Evolutionary conservation across 2,888 invertebrate species (phyloP).

Genomic region (Apodemia hepburni): DNA sequence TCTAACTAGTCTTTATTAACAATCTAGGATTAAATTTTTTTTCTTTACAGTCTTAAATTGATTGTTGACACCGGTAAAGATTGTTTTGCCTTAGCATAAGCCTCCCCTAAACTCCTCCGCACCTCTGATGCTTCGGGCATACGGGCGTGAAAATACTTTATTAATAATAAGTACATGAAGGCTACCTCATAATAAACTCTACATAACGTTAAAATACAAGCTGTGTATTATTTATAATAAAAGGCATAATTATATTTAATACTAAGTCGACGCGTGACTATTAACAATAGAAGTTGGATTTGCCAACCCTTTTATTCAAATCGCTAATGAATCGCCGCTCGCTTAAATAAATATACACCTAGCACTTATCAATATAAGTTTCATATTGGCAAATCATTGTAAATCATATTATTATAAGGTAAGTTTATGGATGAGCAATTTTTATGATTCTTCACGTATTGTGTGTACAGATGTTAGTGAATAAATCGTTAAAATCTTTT

Average conservation of each 20-base stretch:
- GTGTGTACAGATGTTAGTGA: slow-evolving; percentile 43
- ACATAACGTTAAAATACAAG: background rate
- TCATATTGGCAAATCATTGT: slow-evolving; percentile 28
- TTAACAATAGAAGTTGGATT: slow-evolving; percentile 74
- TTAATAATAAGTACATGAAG: background rate
- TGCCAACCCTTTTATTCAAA: slow-evolving; percentile 75
- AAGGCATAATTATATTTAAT: slow-evolving; percentile 59
- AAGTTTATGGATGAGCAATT: slow-evolving; percentile 73
- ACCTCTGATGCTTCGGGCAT: no score
- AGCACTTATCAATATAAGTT: slow-evolving; percentile 33
- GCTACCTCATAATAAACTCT: background rate
- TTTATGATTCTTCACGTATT: slow-evolving; percentile 65
- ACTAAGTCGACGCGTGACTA: slow-evolving; percentile 72
- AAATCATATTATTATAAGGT: slow-evolving; percentile 63
- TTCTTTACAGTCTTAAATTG: no score
- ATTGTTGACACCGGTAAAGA: no score
- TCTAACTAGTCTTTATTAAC: no score
- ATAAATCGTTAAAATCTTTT: slow-evolving; percentile 42
- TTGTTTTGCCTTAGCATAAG: no score
- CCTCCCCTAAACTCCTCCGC: no score
- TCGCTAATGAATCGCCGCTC: slow-evolving; percentile 61
- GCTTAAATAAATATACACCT: slow-evolving; percentile 37
- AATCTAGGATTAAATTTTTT: no score
- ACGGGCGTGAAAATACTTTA: no score
- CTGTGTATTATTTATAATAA: slow-evolving; percentile 45